These are phyloP conservation scores for Ptilorrhoa leucosticta DNA, from an alignment of 2,113 vertebrate species.

Conservation along the genomic window DNA sequence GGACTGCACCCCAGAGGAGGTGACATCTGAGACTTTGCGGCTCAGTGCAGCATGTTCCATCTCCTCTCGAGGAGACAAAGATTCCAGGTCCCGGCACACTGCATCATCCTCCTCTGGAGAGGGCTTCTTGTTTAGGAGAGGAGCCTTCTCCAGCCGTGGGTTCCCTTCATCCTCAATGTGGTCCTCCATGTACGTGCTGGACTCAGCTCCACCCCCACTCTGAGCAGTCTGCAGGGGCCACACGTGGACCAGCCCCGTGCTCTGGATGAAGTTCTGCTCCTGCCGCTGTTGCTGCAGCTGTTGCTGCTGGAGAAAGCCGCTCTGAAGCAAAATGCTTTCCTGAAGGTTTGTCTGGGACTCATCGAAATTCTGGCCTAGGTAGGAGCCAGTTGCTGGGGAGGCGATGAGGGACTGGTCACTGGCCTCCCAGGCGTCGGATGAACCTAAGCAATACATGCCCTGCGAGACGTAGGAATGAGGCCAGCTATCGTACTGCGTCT, in stretches of 20 bases:
- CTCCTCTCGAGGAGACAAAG: slow-evolving; percentile 86
- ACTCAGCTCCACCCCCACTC: slow-evolving; percentile 50
- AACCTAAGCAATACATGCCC: slow-evolving; percentile 96
- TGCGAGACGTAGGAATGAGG: slow-evolving; percentile 96
- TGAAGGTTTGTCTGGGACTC: slow-evolving; percentile 78
- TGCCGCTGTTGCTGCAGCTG: slow-evolving; percentile 69
- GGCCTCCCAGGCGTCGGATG: slow-evolving; percentile 95
- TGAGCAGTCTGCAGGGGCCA: slow-evolving; percentile 83
- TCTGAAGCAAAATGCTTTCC: slow-evolving; percentile 67
- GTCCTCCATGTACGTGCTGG: slow-evolving; percentile 77
- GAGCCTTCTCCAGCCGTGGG: slow-evolving; percentile 80
- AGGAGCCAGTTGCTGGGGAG: slow-evolving; percentile 88
- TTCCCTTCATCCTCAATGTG: slow-evolving; percentile 82
- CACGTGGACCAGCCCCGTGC: slow-evolving; percentile 83
- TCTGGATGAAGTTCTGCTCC: slow-evolving; percentile 70
- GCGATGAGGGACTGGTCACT: slow-evolving; percentile 89
- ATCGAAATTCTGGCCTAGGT: slow-evolving; percentile 75
- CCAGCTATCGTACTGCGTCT: slow-evolving; percentile 94
- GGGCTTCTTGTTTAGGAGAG: slow-evolving; percentile 80
- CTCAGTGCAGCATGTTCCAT: slow-evolving; percentile 84
- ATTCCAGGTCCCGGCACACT: slow-evolving; percentile 88
- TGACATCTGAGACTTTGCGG: slow-evolving; percentile 89
- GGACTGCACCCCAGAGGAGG: slow-evolving; percentile 84
- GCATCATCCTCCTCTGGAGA: slow-evolving; percentile 85
- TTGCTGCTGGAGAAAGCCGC: slow-evolving; percentile 67